Percentiles rank a stretch among this genome's conserved stretches.
These are phyloP conservation scores for Cryptoblepharus egeriae DNA, from an alignment of 2,797 vertebrate genomes.

Conservation along the genomic window DNA sequence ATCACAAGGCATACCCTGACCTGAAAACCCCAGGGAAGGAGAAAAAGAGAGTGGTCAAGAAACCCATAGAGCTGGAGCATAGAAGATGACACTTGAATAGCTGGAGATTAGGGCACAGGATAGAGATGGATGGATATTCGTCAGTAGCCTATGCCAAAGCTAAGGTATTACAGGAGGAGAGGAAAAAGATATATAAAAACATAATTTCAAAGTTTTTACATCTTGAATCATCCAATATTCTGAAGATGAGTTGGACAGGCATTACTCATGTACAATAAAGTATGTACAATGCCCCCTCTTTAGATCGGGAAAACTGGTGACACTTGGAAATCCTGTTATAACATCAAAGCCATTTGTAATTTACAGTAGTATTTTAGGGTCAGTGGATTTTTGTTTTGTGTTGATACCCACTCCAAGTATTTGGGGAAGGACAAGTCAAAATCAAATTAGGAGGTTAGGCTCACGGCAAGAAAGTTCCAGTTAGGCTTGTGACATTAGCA, in stretches of 20 bases:
- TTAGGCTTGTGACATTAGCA: conserved; percentile 3
- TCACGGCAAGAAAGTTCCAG: conserved; percentile 15
- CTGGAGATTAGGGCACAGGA: too few species aligned
- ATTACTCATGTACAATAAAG: neutral
- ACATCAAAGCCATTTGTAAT: neutral
- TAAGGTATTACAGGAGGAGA: too few species aligned
- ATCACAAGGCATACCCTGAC: too few species aligned
- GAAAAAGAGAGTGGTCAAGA: too few species aligned
- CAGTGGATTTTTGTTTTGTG: neutral
- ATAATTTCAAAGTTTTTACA: too few species aligned
- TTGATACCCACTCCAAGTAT: neutral
- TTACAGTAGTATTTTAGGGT: neutral
- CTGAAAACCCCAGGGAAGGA: too few species aligned
- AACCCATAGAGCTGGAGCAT: too few species aligned
- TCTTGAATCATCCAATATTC: too few species aligned
- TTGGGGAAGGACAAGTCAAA: neutral
- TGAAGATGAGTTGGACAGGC: neutral
- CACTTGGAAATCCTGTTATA: neutral
- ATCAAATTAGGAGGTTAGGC: conserved; percentile 1
- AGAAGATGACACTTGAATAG: too few species aligned
- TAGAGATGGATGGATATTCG: too few species aligned
- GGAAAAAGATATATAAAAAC: too few species aligned
- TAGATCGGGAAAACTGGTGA: neutral
- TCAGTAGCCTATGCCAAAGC: too few species aligned
- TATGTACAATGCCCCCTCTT: neutral